Base-by-base conservation (phyloP, 2,888 invertebrate genomes). In the Drosophila parthenogenetica region DNA sequence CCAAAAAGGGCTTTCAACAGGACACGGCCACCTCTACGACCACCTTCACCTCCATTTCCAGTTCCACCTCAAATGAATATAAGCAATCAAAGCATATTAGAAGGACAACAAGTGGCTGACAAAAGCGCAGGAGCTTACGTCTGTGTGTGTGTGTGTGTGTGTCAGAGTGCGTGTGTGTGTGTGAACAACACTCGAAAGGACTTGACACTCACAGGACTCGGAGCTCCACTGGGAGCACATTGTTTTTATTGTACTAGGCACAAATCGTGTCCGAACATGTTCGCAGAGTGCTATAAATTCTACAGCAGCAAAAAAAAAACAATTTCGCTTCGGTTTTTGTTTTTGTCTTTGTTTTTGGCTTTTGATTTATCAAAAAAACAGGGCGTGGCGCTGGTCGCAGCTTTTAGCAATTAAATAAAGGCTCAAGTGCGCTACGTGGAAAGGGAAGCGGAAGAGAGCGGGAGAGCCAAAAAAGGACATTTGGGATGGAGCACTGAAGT, bases 401-500 rank as follows among this genome's bases (percentile, higher is more conserved):
- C 66, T 63, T 59, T 62, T 59, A 74, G 65, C 83, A 83, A 84
- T 83, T 84, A 83, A 76, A 83, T 76, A 53, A 72, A 65, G 66
- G 61, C 76, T 54, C 69, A 50, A 70, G 64, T 45, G 48, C 43
- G 60, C 40, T 60, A 37, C 43, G 42, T 40, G 37, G 61, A 29
- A 17, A 45, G 46, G 48, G 14, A 10, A 35, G 35, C 13, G 35
- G 7, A 7, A 40, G 37, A 58, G 39, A 19, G 22, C 39, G 8
- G 40, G 16, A 39, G 46, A 54, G 13, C 35, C 13, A 40, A 62
- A 55, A 57, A 14, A 25, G 17, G 49, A 39, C 61, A 54, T 58
- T 68, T 48, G 58, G 58, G 42, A 14, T 16, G 59, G 39, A 45
- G 50, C 53, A 69, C 62, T 76, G 65, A 69, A 68, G 69, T 54